Evolutionary conservation across 2,113 vertebrate genomes (phyloP).

Genomic region (Melanotaenia duboulayi): DNA sequence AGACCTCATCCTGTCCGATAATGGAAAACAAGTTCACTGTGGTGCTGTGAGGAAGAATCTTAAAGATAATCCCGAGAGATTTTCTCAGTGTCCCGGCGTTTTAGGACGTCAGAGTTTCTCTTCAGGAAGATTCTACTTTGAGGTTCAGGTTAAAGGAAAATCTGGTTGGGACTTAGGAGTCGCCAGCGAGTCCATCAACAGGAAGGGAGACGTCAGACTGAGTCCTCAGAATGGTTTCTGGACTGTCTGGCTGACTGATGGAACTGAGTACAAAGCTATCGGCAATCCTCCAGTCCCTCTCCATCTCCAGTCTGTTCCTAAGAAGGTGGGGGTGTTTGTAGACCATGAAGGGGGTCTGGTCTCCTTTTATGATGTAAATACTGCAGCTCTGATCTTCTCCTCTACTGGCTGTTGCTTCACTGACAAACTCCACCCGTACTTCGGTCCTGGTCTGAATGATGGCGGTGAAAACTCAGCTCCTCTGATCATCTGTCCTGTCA

Average conservation of each 20-base stretch:
- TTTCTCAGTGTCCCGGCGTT: background rate
- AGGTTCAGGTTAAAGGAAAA: constrained; percentile 21
- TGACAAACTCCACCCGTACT: background rate
- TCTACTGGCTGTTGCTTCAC: background rate
- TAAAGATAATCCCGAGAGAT: background rate
- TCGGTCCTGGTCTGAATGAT: accelerated
- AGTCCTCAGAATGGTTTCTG: background rate
- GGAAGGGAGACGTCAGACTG: background rate
- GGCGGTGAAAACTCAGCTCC: background rate
- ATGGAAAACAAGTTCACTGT: no score
- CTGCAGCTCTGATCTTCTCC: background rate
- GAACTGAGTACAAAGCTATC: background rate
- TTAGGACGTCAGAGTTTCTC: background rate
- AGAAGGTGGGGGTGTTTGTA: background rate
- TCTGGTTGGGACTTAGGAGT: background rate
- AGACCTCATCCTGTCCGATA: background rate
- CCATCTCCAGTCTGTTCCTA: background rate
- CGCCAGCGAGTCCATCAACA: background rate
- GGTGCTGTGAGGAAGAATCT: background rate
- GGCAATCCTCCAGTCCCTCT: background rate
- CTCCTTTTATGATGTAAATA: background rate
- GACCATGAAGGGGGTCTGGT: background rate
- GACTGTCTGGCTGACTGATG: background rate
- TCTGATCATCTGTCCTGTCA: constrained; percentile 1
- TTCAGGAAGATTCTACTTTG: constrained; percentile 14